Percentiles rank a stretch among this genome's conserved stretches.
These are phyloP conservation scores for Darevskia mixta DNA, from an alignment of 2,797 vertebrate species.

Conservation along the genomic window DNA sequence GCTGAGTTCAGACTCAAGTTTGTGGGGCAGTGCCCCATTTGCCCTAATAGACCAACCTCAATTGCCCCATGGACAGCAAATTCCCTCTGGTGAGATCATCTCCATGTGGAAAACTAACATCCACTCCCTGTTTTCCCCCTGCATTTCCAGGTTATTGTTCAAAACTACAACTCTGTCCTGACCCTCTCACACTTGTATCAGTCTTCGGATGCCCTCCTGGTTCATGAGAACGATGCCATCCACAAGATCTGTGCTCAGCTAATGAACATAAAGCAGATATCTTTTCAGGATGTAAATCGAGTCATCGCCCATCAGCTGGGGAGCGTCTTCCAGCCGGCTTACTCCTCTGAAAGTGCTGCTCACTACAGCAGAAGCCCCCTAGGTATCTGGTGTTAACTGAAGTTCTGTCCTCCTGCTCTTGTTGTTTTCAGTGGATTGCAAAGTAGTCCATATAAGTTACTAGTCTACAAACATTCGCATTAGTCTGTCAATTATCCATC, in stretches of 20 bases:
- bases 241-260: constrained; percentile 91
- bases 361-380: constrained; percentile 88
- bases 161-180: constrained; percentile 96
- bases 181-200: constrained; percentile 92
- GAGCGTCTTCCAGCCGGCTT: constrained; percentile 89
- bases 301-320: constrained; percentile 95
- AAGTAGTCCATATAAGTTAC: neutral
- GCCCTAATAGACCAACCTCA: no score
- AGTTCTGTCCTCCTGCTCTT: neutral
- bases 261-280: constrained; percentile 93
- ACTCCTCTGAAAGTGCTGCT: constrained; percentile 73
- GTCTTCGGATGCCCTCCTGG: constrained; percentile 91
- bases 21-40: no score
- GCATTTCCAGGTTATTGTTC: constrained; percentile 90
- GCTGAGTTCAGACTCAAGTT: no score
- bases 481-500: neutral
- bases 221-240: constrained; percentile 93
- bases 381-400: constrained; percentile 63
- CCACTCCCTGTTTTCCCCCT: constrained; percentile 12
- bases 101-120: neutral
- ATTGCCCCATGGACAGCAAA: no score
- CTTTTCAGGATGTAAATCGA: constrained; percentile 89
- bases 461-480: neutral
- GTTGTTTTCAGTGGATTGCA: neutral
- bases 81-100: neutral